phyloP scores from a whole-genome alignment of 2,113 vertebrate species.

The Ellobius talpinus region DNA sequence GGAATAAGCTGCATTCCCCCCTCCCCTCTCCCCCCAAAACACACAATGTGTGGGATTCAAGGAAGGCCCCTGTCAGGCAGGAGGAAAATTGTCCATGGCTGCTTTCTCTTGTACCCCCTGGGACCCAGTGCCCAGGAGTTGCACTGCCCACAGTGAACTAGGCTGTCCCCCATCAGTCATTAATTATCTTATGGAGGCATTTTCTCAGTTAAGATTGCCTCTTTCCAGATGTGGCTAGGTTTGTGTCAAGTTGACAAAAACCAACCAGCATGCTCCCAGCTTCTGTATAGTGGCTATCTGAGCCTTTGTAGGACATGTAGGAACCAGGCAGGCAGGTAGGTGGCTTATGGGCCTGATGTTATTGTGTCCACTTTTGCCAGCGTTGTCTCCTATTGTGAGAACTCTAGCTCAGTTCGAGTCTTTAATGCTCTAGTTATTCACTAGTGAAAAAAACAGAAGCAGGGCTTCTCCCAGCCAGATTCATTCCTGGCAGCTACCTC shows the following conservation, averaged over 20 bases:
- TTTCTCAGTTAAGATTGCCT: not conserved
- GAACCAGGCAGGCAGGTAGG: not conserved
- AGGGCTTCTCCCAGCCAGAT: not conserved
- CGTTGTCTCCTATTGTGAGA: not conserved
- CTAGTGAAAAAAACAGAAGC: not conserved
- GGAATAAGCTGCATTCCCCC: not conserved
- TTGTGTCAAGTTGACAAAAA: not conserved
- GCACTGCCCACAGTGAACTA: not conserved
- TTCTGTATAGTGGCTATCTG: not conserved
- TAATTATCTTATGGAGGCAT: not conserved
- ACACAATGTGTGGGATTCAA: no score
- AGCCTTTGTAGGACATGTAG: not conserved
- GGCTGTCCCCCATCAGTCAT: not conserved
- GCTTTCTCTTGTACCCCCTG: not conserved
- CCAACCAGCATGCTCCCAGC: not conserved
- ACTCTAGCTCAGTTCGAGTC: not conserved
- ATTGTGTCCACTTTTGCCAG: rapidly evolving
- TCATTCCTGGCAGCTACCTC: not conserved
- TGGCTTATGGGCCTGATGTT: not conserved
- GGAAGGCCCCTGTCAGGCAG: not conserved
- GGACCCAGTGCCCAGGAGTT: not conserved
- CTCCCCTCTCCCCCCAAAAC: no score
- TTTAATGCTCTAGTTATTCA: not conserved
- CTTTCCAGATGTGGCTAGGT: not conserved
- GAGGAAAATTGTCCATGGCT: not conserved